Conservation (phyloP, 23 tunicate genomes). For the Diplosoma virens region DNA sequence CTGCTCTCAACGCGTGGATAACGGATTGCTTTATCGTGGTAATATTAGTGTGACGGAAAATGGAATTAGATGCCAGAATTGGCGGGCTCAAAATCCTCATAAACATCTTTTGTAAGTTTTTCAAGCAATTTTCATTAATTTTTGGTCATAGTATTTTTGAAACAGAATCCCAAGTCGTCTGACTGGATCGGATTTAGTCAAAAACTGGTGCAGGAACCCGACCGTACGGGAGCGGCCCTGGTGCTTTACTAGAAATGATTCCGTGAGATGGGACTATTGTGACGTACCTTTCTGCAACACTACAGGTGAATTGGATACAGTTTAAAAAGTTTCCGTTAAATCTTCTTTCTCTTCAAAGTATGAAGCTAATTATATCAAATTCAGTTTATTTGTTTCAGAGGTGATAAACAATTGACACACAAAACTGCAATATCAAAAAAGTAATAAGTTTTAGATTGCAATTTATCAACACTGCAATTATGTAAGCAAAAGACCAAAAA, state of each 20-base stretch:
- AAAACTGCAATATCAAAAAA: too few relatives aligned
- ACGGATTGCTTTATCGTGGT: slow-evolving; percentile 2
- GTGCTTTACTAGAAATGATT: not conserved
- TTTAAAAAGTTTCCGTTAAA: too few relatives aligned
- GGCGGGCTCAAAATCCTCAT: slow-evolving; percentile 1
- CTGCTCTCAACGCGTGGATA: not conserved
- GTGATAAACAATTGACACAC: too few relatives aligned
- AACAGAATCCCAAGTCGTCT: not conserved
- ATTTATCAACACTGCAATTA: too few relatives aligned
- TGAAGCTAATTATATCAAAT: too few relatives aligned
- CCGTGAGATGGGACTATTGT: slow-evolving; percentile 17
- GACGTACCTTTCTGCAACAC: not conserved
- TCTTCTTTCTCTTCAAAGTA: too few relatives aligned
- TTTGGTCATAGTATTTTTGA: not conserved
- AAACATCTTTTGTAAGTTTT: not conserved
- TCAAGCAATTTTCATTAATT: not conserved
- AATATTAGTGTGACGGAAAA: not conserved
- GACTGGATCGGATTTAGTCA: slow-evolving; percentile 3
- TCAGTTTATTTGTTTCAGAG: too few relatives aligned
- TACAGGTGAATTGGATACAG: not conserved
- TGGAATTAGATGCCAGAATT: slow-evolving; percentile 3
- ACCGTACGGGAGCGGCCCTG: slow-evolving; percentile 4
- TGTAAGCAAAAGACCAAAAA: too few relatives aligned
- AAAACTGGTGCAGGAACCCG: slow-evolving; percentile 18
- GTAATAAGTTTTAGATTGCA: too few relatives aligned